Percentiles rank a stretch among this genome's conserved stretches.
phyloP scores from a whole-genome alignment of 2,888 invertebrate genomes.

The Glaucopsyche alexis region DNA sequence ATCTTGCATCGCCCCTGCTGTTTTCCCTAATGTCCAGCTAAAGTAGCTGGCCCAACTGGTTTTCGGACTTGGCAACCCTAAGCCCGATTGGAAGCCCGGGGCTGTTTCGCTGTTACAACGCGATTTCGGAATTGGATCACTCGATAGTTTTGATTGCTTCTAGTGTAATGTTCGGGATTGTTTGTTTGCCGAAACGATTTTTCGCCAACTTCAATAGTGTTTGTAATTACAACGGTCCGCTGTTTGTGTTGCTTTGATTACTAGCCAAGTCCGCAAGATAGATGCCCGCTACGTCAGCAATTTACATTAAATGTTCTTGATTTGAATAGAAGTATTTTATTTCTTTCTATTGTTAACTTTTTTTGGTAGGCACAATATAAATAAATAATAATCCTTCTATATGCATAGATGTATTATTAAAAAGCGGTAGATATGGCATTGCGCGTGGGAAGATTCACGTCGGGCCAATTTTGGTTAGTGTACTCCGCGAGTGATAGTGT shows the following conservation, averaged over 20 bases:
- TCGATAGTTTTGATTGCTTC: constrained; percentile 69
- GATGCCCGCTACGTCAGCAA: neutral
- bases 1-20: neutral
- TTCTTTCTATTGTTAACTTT: neutral
- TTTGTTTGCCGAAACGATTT: constrained; percentile 32
- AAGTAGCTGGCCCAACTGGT: neutral
- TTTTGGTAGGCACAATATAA: neutral
- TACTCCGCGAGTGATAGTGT: too few species aligned
- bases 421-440: too few species aligned
- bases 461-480: too few species aligned
- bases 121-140: constrained; percentile 59
- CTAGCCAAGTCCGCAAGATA: neutral
- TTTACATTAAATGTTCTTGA: neutral
- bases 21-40: neutral
- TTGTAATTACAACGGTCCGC: constrained; percentile 24
- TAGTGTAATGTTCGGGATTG: constrained; percentile 48
- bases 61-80: neutral
- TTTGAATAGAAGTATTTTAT: neutral
- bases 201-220: constrained; percentile 27
- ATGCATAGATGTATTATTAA: too few species aligned
- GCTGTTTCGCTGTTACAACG: constrained; percentile 55
- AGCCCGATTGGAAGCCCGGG: constrained; percentile 43
- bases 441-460: too few species aligned
- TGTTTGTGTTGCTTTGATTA: constrained; percentile 9
- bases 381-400: neutral